Conservation (phyloP, 92 coral and sea anemone genomes). For the Porites cylindrica region DNA sequence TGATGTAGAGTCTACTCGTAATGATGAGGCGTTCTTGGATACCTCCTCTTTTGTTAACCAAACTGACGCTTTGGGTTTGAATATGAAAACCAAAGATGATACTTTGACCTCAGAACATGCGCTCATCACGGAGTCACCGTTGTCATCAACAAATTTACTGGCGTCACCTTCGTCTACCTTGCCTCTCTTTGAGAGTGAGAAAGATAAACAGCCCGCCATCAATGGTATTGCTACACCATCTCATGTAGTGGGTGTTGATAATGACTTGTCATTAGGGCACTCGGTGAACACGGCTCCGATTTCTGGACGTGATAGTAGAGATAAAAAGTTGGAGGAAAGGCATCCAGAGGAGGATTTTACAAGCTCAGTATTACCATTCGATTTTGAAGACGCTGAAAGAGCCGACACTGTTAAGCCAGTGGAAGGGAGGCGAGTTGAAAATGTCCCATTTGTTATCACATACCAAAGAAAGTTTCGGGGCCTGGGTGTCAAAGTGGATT, state of each 20-base stretch:
- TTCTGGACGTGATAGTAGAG: neutral
- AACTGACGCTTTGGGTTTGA: conserved; percentile 10
- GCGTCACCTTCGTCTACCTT: neutral
- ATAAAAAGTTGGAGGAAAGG: neutral
- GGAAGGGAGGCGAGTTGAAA: conserved; percentile 85
- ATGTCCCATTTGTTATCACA: conserved; percentile 86
- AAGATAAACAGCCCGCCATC: neutral
- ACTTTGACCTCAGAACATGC: neutral
- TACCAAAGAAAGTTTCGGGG: conserved; percentile 85
- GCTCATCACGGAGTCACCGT: neutral
- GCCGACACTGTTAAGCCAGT: conserved; percentile 39
- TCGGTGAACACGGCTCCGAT: neutral
- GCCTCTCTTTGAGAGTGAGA: neutral
- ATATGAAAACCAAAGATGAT: neutral
- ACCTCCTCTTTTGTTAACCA: neutral
- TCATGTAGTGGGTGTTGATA: neutral
- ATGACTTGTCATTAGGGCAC: neutral
- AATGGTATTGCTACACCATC: neutral
- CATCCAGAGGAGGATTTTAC: neutral
- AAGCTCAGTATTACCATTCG: neutral
- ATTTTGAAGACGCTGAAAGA: neutral
- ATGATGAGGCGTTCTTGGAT: neutral
- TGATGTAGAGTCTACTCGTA: neutral
- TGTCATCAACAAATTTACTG: neutral
- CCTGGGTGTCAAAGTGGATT: conserved; percentile 82